Conservation (phyloP, 1,140 invertebrate genomes). For the Drosophila baimaii region DNA sequence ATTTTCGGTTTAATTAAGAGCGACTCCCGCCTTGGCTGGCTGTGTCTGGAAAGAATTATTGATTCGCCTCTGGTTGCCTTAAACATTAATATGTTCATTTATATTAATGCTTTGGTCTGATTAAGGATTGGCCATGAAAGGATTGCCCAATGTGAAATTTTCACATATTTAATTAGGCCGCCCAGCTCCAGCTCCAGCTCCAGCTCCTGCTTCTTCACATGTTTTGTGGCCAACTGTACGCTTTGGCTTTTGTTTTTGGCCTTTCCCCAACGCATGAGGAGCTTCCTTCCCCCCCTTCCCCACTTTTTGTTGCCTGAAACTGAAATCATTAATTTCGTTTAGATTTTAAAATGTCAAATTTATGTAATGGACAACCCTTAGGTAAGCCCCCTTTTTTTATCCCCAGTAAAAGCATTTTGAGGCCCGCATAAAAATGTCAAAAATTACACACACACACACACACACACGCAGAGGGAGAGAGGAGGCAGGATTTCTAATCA, state of each 20-base stretch:
- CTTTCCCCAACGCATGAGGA: slow-evolving; percentile 20
- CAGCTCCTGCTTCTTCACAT: not conserved
- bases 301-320: slow-evolving; percentile 11
- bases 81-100: slow-evolving; percentile 51
- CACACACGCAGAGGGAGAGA: too few relatives aligned
- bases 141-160: not conserved
- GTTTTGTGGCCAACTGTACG: slow-evolving; percentile 68
- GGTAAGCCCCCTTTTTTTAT: slow-evolving; percentile 15
- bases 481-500: slow-evolving; percentile 65
- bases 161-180: slow-evolving; percentile 32
- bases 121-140: slow-evolving; percentile 26
- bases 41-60: not conserved
- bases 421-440: slow-evolving; percentile 82
- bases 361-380: slow-evolving; percentile 61
- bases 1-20: slow-evolving; percentile 80
- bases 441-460: slow-evolving; percentile 71
- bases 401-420: slow-evolving; percentile 55
- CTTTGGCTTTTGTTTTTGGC: slow-evolving; percentile 3
- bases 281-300: too few relatives aligned
- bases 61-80: slow-evolving; percentile 7
- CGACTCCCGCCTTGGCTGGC: too few relatives aligned
- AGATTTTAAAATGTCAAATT: slow-evolving; percentile 80
- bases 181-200: too few relatives aligned
- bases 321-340: slow-evolving; percentile 79
- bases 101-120: slow-evolving; percentile 39